Conservation (phyloP, 2,888 invertebrate genomes). For the Tineola bisselliella region DNA sequence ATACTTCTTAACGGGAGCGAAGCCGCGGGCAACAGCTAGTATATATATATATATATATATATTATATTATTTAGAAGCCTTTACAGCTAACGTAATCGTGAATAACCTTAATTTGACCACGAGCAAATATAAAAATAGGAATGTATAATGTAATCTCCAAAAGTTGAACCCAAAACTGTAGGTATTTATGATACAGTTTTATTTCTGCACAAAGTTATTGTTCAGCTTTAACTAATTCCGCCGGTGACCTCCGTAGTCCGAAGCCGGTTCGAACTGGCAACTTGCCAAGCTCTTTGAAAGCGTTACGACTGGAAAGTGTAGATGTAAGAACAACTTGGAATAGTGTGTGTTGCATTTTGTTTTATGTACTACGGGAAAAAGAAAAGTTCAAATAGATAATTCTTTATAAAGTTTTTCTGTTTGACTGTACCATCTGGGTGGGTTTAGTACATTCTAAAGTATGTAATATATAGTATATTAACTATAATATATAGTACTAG, state of each 20-base stretch:
- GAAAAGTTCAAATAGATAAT: not conserved
- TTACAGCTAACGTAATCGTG: too few relatives aligned
- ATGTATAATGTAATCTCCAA: not conserved
- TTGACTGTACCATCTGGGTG: not conserved
- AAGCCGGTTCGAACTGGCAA: not conserved
- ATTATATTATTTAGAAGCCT: too few relatives aligned
- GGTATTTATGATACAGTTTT: not conserved
- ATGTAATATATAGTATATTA: not conserved
- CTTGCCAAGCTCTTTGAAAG: not conserved
- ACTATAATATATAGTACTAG: too few relatives aligned
- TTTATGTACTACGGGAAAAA: not conserved
- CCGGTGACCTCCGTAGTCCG: constrained; percentile 1
- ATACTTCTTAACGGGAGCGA: too few relatives aligned
- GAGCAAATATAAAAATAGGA: not conserved
- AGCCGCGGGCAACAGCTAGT: too few relatives aligned
- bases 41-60: too few relatives aligned
- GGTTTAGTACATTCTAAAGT: not conserved
- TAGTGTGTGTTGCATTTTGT: not conserved
- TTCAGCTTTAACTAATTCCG: constrained; percentile 1
- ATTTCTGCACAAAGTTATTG: not conserved
- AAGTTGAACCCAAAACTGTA: not conserved
- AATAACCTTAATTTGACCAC: too few relatives aligned
- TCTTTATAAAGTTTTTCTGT: not conserved
- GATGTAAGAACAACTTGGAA: not conserved
- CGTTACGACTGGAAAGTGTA: constrained; percentile 1